Conservation (phyloP, 2,113 vertebrate species). For the Piaya cayana region DNA sequence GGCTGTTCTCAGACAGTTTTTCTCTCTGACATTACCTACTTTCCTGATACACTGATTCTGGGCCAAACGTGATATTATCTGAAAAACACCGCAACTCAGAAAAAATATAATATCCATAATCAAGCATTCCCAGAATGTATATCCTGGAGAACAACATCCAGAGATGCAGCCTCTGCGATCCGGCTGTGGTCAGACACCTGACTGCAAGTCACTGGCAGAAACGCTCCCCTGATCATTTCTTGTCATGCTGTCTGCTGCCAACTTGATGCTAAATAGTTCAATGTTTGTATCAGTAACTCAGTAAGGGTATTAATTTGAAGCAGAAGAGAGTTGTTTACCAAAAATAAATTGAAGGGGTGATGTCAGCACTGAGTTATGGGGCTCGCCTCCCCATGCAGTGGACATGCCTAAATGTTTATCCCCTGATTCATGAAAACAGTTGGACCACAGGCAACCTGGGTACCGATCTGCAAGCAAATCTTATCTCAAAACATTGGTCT, state of each 20-base stretch:
- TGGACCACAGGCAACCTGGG: neutral
- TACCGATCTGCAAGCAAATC: conserved; percentile 3
- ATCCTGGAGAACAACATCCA: neutral
- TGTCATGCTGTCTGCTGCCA: neutral
- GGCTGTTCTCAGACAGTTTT: neutral
- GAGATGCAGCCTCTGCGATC: neutral
- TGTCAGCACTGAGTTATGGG: neutral
- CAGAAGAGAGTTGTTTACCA: conserved; percentile 48
- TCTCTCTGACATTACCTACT: neutral
- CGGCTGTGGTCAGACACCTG: neutral
- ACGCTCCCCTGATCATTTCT: neutral
- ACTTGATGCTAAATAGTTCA: neutral
- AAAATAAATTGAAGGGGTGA: conserved; percentile 47
- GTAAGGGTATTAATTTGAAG: conserved; percentile 32
- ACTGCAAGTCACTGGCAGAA: neutral
- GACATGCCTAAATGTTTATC: conserved; percentile 16
- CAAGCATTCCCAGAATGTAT: neutral
- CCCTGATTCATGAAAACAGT: conserved; percentile 14
- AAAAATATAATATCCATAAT: neutral
- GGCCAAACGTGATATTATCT: neutral
- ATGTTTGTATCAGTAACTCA: conserved; percentile 5
- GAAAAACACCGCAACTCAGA: neutral
- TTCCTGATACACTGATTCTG: neutral
- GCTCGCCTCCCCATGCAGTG: neutral
- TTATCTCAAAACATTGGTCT: neutral